Base-by-base conservation (phyloP, 2,113 vertebrate species). In the Polyodon spathula region DNA sequence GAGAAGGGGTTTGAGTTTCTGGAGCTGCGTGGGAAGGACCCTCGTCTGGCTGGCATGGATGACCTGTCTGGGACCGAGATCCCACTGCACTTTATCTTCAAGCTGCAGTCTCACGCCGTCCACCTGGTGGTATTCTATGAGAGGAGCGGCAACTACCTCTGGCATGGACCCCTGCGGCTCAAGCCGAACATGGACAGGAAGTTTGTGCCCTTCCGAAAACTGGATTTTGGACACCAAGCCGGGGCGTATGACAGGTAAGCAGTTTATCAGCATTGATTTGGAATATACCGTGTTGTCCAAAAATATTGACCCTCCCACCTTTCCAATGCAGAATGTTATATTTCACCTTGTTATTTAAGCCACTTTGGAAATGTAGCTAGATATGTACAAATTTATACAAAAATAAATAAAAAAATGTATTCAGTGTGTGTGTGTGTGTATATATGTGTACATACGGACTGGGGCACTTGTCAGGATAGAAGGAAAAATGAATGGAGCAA, bases 111-210 rank as follows among this genome's bases (percentile, higher is more conserved):
- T 48, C 85, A 89, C 37, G 74, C 88, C 59, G 88, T 97, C 68
- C 94, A 98, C 52, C 60, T 93, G 68, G 89, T 92, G 16, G 82
- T 97, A 27, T 88, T 98, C 73, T 92, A 97, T 37, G 93, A 97
- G 68, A 91, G 95, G n/a, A 97, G 83, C 0, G 92, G 94, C 16
- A 90, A 91, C 75, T 98, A 92, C 62, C 81, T 98, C 12, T 98
- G 95, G 95, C 93, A 95, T 0, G 94, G 93, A 0, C 77, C 80
- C 0, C 68, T 98, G 12, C 78, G 92, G 0, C 85, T 95, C 15
- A 88, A 71, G 68, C 66, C 80, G 1, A 68, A 83, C 27, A 42
- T 76, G 50, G 93, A 98, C 78, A 81, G 75, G 15, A 88, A 84
- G 53, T 95, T 97, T 37, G 85, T 92, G 39, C 83, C 90, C 41